Base-by-base conservation (phyloP, 1,140 invertebrate genomes). In the Monomorium pharaonis region DNA sequence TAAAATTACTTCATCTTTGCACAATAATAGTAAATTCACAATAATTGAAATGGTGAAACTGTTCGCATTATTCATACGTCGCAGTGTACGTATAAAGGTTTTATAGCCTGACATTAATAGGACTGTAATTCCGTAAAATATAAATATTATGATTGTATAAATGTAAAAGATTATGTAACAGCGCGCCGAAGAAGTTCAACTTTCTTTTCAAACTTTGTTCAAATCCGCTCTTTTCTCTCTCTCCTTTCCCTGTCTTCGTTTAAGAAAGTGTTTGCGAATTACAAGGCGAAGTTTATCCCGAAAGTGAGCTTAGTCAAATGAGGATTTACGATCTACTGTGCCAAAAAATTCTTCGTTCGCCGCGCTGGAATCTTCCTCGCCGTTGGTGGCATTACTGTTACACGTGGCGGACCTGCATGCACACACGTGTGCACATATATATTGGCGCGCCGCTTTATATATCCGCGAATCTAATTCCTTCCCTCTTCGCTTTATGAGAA, bases 261-360 rank as follows among this genome's bases (percentile, higher is more conserved):
- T 54, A n/a, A 74, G 27, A 5, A 86, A 62, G 30, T 37, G 78
- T 75, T 86, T 12, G 21, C 7, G 65, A 69, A 85, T 84, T 86
- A 78, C 74, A 75, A 87, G 33, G 37, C 14, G 56, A 44, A 42
- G 67, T 37, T 88, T 86, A 80, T 70, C 37, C 27, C 72, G 42
- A 84, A 87, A 84, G 58, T 67, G 58, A 76, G 58, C 65, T 87
- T 65, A 78, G 14, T 14, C 30, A 84, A 87, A 87, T 74, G 78
- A 87, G 24, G 42, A 89, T 84, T 85, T 89, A 89, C 78, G 87
- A 88, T 84, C 58, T n/a, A 7, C 47, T 24, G 47, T 37, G 12
- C 21, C 67, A 47, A 81, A 80, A 86, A 75, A 80, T 74, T 86
- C 49, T 21, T 77, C 27, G 6, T 54, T 44, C 27, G 6, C 67